Base-by-base conservation (phyloP, 2,888 invertebrate genomes). In the Busseola fusca region DNA sequence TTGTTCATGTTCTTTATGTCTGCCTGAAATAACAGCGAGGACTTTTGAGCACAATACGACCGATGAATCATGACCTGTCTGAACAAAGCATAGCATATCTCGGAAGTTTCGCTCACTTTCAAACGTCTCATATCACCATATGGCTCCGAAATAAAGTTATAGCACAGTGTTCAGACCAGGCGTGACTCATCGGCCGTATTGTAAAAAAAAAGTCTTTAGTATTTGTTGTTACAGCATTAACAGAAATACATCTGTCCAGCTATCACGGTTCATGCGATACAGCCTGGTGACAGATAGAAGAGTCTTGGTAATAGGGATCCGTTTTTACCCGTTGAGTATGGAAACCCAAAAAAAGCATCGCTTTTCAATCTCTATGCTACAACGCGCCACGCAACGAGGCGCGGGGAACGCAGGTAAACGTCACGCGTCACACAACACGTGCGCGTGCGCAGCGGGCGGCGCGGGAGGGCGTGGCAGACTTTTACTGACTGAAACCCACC, bases 21-120 rank as follows among this genome's bases (percentile, higher is more conserved):
- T 7, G 69, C 62, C 92, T 93, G 87, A 0, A 86, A 86, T 60
- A 10, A 42, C 6, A n/a, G n/a, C 3, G 52, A 52, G 1, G 1
- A 18, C 6, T 54, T 63, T 16, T n/a, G 12, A 54, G 54, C 30
- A 54, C 54, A 34, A 34, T 30, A 63, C 18, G 54, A 18, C 30
- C 30, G 30, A 52, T 52, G 10, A 50, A 50, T 30, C 48, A 30
- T 5, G 27, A 16, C 21, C n/a, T 21, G 45, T 63, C n/a, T 48
- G 48, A 48, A 30, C 30, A 30, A n/a, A 48, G 16, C 30, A 30
- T 30, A 48, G 16, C n/a, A 48, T 63, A 30, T 30, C 30, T 10
- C 3, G 34, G 21, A 30, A 30, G 10, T 18, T 30, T n/a, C 62
- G n/a, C 42, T 62, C 42, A 21, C 27, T 27, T 21, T 21, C 40